Evolutionary conservation across 1,140 invertebrate genomes (phyloP), one percentile per base, ranked within the genome.

Genomic region (Orchestia grillus): DNA sequence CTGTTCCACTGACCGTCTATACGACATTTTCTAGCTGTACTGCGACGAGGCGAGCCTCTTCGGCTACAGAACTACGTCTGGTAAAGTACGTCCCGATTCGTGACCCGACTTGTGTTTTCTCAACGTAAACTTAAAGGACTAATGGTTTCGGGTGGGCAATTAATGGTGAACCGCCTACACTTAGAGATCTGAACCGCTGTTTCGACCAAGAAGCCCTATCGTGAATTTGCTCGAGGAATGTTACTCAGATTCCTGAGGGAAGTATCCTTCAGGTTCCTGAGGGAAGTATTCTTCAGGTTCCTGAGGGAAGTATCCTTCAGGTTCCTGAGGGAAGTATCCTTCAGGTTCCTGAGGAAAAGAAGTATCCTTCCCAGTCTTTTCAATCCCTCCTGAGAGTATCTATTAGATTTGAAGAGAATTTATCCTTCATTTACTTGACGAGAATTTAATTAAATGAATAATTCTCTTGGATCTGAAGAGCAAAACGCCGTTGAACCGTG

Each of bases 11-110:
- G 62, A 77, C 62, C 11, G 36, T 91, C 19, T 91, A n/a, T n/a
- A n/a, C n/a, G 88, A 23, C 19, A 44, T 36, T 88, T 97, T 97
- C 90, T 96, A 97, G 96, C 96, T 97, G 95, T 97, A 97, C 96
- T 97, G 96, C 96, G 96, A 96, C 87, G 96, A 97, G 95, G 96
- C 96, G 53, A 97, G 96, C 96, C 90, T 97, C 88, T 96, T 91
- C 96, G 95, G 90, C 96, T 96, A 96, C 96, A 96, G 96, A 88
- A 87, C 96, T 44, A 92, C 96, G 91, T 77, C 92, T 62, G 87
- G 95, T 90, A 96, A 95, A 87, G 96, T 96, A 97, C 96, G 96
- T 96, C 88, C 4, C 28, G 62, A 15, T 28, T 36, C 36, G 11
- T 3, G 36, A 36, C 11, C 28, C 36, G 11, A n/a, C 62, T 1